Evolutionary conservation across 2,797 vertebrate genomes (phyloP), one percentile per base, ranked within the genome.

Genomic region (Mycteria americana): DNA sequence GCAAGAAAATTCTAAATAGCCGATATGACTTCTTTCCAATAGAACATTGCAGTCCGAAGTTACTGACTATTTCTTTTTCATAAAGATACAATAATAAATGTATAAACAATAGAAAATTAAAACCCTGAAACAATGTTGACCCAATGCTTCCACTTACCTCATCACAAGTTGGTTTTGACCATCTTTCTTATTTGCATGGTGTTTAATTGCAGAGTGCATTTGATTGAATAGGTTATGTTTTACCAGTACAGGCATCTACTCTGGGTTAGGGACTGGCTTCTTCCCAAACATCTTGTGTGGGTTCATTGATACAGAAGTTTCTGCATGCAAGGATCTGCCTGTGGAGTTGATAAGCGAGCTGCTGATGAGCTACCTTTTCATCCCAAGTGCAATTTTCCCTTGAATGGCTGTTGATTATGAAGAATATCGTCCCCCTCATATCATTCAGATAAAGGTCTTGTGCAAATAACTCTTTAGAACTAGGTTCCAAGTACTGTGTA

Each of bases 331-430:
- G 43, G 33, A 46, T 93, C 39, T 93, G 75, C 94, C 95, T 90
- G 67, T 82, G 85, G 83, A 95, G 85, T 21, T 89, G 92, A 92
- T 93, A 95, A 95, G 92, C 2, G 15, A 96, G 80, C 53, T 83
- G 78, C 73, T 96, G 95, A 96, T 97, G 95, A 97, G 89, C 85
- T 93, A 50, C 65, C 28, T 96, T 97, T 95, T 84, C 79, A 84
- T 86, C 79, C 84, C 33, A 64, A 93, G 88, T 51, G 88, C 73
- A 97, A 96, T 97, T 97, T 97, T 95, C 88, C 39, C 43, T 81
- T 97, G 96, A 97, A 97, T 97, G 43, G 91, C 80, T 76, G 93
- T 96, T 97, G 97, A 97, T 97, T 96, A 95, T 81, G 75, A 97
- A 88, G 84, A 92, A 93, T 88, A 93, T 88, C 56, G 53, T 86